Conservation (phyloP, 2,888 invertebrate genomes). For the Drosophila vallismaia region DNA sequence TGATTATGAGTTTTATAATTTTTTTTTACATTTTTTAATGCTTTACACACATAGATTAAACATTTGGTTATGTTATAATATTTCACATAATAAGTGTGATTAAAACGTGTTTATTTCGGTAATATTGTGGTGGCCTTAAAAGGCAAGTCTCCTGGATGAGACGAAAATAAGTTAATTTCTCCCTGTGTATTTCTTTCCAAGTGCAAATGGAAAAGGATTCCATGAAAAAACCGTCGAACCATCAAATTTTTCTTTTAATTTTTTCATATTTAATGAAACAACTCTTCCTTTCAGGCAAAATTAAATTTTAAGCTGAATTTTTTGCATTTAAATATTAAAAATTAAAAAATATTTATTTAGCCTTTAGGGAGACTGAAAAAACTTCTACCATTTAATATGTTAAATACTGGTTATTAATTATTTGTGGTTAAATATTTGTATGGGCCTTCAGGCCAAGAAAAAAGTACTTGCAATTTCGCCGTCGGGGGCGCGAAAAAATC, state of each 20-base stretch:
- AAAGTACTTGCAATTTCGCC: not conserved
- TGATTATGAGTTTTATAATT: conserved; percentile 47
- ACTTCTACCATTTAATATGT: not conserved
- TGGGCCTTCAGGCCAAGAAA: not conserved
- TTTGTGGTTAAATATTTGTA: not conserved
- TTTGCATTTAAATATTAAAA: not conserved
- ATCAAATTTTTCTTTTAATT: not conserved
- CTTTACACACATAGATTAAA: conserved; percentile 63
- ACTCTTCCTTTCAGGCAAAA: not conserved
- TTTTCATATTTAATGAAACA: too few species aligned
- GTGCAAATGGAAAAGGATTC: conserved; percentile 32
- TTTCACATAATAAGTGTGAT: conserved; percentile 27
- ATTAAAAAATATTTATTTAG: not conserved
- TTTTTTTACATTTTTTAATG: conserved; percentile 49
- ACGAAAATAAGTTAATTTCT: not conserved
- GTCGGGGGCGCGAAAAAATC: not conserved
- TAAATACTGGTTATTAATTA: not conserved
- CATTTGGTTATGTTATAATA: conserved; percentile 32
- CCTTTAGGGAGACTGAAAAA: not conserved
- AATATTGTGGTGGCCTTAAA: conserved; percentile 2
- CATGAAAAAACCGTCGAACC: conserved; percentile 11
- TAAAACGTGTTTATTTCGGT: conserved; percentile 20
- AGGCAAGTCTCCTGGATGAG: not conserved
- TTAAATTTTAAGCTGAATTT: not conserved
- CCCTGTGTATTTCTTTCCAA: conserved; percentile 6